These are phyloP conservation scores for Kryptopterus vitreolus DNA, from an alignment of 2,797 vertebrate species.

Conservation along the genomic window DNA sequence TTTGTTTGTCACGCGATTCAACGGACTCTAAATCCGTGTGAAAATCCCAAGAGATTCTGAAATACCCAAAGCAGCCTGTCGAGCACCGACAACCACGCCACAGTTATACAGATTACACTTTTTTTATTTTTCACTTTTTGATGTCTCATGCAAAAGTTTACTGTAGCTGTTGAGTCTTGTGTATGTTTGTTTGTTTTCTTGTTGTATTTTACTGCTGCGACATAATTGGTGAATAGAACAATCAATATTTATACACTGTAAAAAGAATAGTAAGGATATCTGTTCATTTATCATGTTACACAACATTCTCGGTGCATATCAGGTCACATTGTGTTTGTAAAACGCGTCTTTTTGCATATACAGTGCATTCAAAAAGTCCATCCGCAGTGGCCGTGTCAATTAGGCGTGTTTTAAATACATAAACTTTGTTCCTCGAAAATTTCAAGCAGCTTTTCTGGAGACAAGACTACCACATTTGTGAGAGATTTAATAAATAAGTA, in stretches of 20 bases:
- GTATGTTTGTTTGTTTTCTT: background rate
- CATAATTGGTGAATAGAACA: background rate
- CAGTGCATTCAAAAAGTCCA: too few relatives aligned
- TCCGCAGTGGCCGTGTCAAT: too few relatives aligned
- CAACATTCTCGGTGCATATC: too few relatives aligned
- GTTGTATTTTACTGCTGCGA: background rate
- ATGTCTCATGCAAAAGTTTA: background rate
- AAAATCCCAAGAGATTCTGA: constrained; percentile 1
- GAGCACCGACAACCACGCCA: background rate
- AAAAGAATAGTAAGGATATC: background rate
- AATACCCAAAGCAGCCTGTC: background rate
- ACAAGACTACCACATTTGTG: too few relatives aligned
- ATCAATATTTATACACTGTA: background rate
- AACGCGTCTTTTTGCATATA: too few relatives aligned
- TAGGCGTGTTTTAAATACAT: too few relatives aligned
- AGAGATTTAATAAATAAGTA: too few relatives aligned
- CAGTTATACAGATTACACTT: background rate
- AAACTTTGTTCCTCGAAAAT: too few relatives aligned
- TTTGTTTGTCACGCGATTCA: background rate
- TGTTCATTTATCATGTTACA: background rate
- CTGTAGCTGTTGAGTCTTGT: background rate
- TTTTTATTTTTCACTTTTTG: background rate
- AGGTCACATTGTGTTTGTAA: too few relatives aligned
- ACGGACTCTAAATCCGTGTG: background rate
- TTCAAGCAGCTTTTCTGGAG: too few relatives aligned